Base-by-base conservation (phyloP, 1,140 invertebrate genomes). In the Magallana gigas region DNA sequence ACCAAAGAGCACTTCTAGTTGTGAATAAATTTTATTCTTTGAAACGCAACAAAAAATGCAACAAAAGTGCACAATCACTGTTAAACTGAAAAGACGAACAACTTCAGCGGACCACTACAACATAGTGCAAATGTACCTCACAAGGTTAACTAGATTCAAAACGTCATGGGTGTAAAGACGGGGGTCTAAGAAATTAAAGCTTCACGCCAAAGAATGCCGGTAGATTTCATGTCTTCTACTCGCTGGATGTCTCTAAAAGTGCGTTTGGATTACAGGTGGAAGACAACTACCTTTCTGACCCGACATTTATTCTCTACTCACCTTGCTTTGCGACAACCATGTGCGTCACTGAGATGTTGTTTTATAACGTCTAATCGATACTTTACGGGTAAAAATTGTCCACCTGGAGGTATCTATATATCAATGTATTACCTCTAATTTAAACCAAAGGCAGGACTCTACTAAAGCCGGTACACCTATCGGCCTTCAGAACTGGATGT, bases 341-440 rank as follows among this genome's bases (percentile, higher is more conserved):
- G 23, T 76, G 23, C 68, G 68, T 76, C 68, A 76, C 23, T 36
- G 68, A 29, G 36, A 76, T 29, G 68, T 23, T 76, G 64, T 71
- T 71, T 76, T 76, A 36, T 76, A 11, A 12, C 14, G 18, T 76
- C 29, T 29, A 76, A 76, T 76, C 68, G 68, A 76, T 76, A 76
- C 12, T 9, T 29, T 29, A 76, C 4, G 36, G 68, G 36, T 11
- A 76, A 29, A 29, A 29, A 29, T 76, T 29, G 8, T 29, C 18
- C 29, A 36, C 36, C 36, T 48, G 36, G 36, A 76, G 14, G 68
- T 76, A 76, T 76, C 68, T 76, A 29, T 36, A 48, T 48, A 48
- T 29, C 36, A 9, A 76, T 76, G 68, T 29, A 76, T 12, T 76
- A 76, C 36, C 68, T 76, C 8, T 76, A 11, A 76, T 48, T 76